Evolutionary conservation across 2,888 invertebrate genomes (phyloP), one percentile per base, ranked within the genome.

Genomic region (Idaea straminata): DNA sequence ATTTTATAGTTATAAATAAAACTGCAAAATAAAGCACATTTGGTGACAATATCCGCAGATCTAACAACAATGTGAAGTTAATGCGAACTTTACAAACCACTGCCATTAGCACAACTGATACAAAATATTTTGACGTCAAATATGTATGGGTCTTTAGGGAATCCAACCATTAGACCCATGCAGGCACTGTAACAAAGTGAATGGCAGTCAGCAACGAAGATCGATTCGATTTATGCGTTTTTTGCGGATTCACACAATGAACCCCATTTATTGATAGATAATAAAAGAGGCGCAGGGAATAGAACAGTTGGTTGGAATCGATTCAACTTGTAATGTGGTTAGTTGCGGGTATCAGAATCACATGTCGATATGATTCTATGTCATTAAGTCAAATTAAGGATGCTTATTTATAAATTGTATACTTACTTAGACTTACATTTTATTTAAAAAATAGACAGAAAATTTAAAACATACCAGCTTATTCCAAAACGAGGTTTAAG

Each of bases 181-280:
- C 78, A 81, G 82, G 81, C 77, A 77, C 75, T 77, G 76, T 82
- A 83, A 83, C 84, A 83, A 83, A 86, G 82, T 86, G 82, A 85
- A 85, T 84, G 79, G 86, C 80, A 85, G 87, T 86, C 87, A 87
- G 86, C 80, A 81, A 80, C 82, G 85, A 89, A 91, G 91, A 91
- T 92, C 88, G 92, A 91, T 91, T 91, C 88, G 88, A 91, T 92
- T 89, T 91, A 89, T 91, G 86, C 83, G 82, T 89, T 91, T 92
- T 92, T 91, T 89, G 86, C 82, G 75, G 77, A 82, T 80, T 82
- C 77, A 77, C 82, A 89, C 90, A 91, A 91, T 85, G 77, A 87
- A 80, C 83, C 83, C 84, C 84, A 87, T 88, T 87, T 91, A 92
- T 92, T 83, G 91, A 91, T 82, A 89, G 90, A 91, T 90, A 91